Conservation (phyloP, 2,888 invertebrate genomes). For the Melitaea athalia region DNA sequence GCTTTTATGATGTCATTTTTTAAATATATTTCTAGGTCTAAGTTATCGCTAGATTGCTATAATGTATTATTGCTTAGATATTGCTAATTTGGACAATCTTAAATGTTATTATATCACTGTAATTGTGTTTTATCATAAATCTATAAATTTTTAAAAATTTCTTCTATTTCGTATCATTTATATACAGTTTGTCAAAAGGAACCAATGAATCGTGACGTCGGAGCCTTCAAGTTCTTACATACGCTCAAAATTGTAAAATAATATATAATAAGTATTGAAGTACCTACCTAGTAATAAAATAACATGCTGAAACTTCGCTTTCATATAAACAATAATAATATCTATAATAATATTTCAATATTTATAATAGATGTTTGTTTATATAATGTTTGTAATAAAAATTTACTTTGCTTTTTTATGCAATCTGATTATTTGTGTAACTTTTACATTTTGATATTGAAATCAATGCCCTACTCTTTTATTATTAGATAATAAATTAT, state of each 20-base stretch:
- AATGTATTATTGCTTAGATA: slow-evolving; percentile 55
- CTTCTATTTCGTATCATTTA: slow-evolving; percentile 21
- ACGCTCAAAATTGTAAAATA: neutral
- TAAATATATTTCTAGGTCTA: slow-evolving; percentile 46
- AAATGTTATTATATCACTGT: slow-evolving; percentile 54
- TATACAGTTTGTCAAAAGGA: slow-evolving; percentile 10
- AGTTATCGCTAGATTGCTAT: slow-evolving; percentile 41
- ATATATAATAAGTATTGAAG: no score
- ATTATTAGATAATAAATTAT: no score
- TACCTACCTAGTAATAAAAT: no score
- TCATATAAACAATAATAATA: no score
- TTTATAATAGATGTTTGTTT: no score
- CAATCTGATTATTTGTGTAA: no score
- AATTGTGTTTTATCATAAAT: slow-evolving; percentile 45
- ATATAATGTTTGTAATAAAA: no score
- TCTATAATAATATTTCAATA: no score
- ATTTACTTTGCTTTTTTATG: no score
- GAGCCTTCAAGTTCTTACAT: neutral
- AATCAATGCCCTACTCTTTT: no score
- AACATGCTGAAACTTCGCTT: no score
- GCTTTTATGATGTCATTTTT: slow-evolving; percentile 48
- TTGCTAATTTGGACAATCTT: slow-evolving; percentile 69
- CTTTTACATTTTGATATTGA: no score
- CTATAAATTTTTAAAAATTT: slow-evolving; percentile 30
- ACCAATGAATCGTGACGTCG: neutral